Base-by-base conservation (phyloP, 2,888 invertebrate genomes). In the Xestoiulus laeticollis region DNA sequence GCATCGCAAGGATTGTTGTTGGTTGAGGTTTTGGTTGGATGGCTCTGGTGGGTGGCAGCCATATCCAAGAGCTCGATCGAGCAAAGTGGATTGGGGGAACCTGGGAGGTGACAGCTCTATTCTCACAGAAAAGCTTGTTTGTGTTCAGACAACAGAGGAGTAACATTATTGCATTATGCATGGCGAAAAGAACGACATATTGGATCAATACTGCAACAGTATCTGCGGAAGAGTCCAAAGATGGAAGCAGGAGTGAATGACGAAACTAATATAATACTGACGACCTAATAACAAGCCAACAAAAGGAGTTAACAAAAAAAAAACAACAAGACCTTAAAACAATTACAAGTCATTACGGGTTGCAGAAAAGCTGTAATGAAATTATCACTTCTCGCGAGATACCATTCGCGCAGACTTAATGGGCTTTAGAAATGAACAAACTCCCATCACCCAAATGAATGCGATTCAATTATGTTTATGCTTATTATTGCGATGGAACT, bases 151-250 rank as follows among this genome's bases (percentile, higher is more conserved):
- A 44, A 86, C 53, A 53, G 86, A 48, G 59, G 59, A 86, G 86
- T 59, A 86, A 53, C 86, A 44, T 86, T 86, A 86, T 86, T 86
- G 86, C 86, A 86, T 86, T 86, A 86, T 86, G 86, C 86, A 86
- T 86, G 84, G 38, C 84, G 86, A 86, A 82, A 87, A 83, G 83
- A 83, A 33, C 82, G 87, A 87, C 87, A 87, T 68, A 87, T 87
- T 87, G 87, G 87, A 87, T 87, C 87, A 87, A 87, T 87, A 87
- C 43, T 48, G 86, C 48, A 86, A 53, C 86, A 59, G 59, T 86
- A 53, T 59, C 59, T 59, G 59, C 16, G 59, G 59, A 59, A 59
- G 59, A 59, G 59, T 59, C 59, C 59, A 59, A 85, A 85, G 44
- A 85, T 16, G 22, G 59, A 59, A 59, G 22, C 59, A 22, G 59